These are phyloP conservation scores for Sebastes trivittatus DNA, from an alignment of 2,797 vertebrate genomes.

Conservation along the genomic window DNA sequence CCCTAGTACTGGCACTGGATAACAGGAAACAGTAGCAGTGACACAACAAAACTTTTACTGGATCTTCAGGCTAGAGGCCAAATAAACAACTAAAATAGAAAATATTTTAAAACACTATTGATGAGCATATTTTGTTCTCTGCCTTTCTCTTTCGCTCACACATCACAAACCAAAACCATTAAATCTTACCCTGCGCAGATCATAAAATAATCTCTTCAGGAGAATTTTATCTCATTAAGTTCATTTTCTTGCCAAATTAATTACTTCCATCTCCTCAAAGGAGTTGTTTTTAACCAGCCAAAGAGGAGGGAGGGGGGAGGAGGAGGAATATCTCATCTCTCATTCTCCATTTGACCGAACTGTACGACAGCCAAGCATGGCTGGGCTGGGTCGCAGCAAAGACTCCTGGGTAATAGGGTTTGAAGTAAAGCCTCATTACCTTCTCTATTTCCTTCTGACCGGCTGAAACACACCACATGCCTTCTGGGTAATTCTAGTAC, in stretches of 20 bases:
- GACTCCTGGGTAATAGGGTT: constrained; percentile 46
- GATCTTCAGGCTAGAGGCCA: neutral
- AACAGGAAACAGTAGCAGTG: neutral
- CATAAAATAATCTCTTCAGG: constrained; percentile 6
- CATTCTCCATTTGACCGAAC: constrained; percentile 9
- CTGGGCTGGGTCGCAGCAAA: neutral
- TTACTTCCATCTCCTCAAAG: neutral
- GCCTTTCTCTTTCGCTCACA: neutral
- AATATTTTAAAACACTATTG: neutral
- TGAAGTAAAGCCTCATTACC: constrained; percentile 51
- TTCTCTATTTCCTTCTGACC: constrained; percentile 3
- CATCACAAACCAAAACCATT: constrained; percentile 14
- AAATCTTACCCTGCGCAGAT: constrained; percentile 1
- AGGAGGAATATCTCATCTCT: neutral
- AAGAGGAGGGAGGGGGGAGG: neutral
- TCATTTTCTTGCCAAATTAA: constrained; percentile 18
- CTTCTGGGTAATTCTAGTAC: constrained; percentile 14
- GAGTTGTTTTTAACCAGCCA: neutral
- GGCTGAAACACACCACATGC: constrained; percentile 6
- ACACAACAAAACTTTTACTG: neutral
- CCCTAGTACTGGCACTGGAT: neutral
- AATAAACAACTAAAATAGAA: neutral
- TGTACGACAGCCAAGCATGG: neutral
- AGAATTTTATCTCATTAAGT: constrained; percentile 17
- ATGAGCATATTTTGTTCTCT: neutral